Base-by-base conservation (phyloP, 2,797 vertebrate species). In the Pseudomugil tenellus region DNA sequence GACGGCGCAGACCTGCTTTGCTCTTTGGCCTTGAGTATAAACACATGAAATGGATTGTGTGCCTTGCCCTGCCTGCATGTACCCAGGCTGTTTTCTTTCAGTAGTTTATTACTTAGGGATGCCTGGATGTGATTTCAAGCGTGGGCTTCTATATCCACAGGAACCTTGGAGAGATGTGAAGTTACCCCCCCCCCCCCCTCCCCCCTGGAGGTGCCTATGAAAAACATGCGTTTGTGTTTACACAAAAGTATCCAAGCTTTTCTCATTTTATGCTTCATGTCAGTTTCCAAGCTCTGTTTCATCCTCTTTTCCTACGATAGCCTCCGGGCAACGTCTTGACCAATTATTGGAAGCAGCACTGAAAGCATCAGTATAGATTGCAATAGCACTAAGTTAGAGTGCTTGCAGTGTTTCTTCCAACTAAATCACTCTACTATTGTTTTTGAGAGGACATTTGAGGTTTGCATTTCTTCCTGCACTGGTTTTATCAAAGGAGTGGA, bases 11-110 rank as follows among this genome's bases (percentile, higher is more conserved):
- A 70, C 64, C 68, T 74, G 78, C 66, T 74, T 81, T 34, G 57
- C 74, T 86, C 64, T 76, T 77, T 70, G 46, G 83, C 79, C 84
- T 78, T 78, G 78, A 84, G 74, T 82, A 84, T 57, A 81, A 84
- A 89, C 84, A 87, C 85, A 87, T 88, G 83, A 88, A 90, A 86
- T 58, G 69, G 80, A 86, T 89, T 80, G 72, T 54, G 59, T 68
- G 48, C 65, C 79, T 80, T 53, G 25, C 77, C 76, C 63, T 10
- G 71, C 62, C 69, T 60, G 39, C 71, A 68, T 84, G 79, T 84
- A 81, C 68, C 70, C 70, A 63, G 74, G 77, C 83, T 78, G 67
- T 84, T 88, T 91, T 81, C 65, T 79, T 85, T 85, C 76, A 79
- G 67, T 66, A 73, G 79, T 75, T 67, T 86, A 86, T 87, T 89